Evolutionary conservation across 92 coral and sea anemone genomes (phyloP).

Genomic region (Zoanthus gigantus): DNA sequence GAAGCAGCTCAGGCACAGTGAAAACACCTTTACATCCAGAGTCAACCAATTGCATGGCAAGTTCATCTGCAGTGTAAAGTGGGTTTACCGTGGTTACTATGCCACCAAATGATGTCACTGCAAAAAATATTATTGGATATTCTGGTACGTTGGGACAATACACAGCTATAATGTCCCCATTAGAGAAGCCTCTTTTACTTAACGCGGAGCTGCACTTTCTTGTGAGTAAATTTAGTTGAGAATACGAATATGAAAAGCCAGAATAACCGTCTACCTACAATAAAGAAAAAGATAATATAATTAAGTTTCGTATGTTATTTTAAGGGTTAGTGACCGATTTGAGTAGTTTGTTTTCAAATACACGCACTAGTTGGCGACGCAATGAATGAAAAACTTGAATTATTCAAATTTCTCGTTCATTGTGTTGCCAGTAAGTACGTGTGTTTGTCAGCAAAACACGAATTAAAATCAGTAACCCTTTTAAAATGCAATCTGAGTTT

Average conservation of each 20-base stretch:
- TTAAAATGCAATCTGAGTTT: too few species aligned
- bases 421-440: too few species aligned
- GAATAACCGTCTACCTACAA: slow-evolving; percentile 69
- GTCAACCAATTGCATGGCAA: slow-evolving; percentile 69
- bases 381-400: too few species aligned
- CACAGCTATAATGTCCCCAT: slow-evolving; percentile 77
- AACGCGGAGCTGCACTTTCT: slow-evolving; percentile 77
- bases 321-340: too few species aligned
- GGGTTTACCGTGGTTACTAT: slow-evolving; percentile 74
- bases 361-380: too few species aligned
- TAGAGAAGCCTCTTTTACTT: slow-evolving; percentile 69
- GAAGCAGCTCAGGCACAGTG: slow-evolving; percentile 77
- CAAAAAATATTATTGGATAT: slow-evolving; percentile 79
- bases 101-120: slow-evolving; percentile 77
- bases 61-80: slow-evolving; percentile 68
- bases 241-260: slow-evolving; percentile 75
- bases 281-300: not conserved
- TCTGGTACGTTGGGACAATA: slow-evolving; percentile 76
- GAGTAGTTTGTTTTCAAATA: too few species aligned
- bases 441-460: too few species aligned
- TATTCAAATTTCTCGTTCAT: too few species aligned
- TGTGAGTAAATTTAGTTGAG: slow-evolving; percentile 61
- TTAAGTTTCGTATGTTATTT: not conserved
- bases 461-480: too few species aligned
- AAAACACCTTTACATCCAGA: slow-evolving; percentile 70